Evolutionary conservation across 2,888 invertebrate genomes (phyloP).

Genomic region (Oligia latruncula): DNA sequence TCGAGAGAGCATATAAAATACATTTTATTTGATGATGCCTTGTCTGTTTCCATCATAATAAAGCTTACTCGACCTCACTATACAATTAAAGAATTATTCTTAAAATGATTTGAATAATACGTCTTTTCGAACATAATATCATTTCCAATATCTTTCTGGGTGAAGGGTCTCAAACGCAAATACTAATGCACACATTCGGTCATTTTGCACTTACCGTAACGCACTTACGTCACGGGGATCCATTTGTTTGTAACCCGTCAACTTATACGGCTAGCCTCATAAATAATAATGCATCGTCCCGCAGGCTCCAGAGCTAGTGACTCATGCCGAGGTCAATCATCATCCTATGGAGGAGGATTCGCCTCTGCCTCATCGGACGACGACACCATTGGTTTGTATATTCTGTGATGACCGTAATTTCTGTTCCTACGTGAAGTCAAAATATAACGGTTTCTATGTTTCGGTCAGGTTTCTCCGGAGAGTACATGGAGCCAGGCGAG

Average conservation of each 20-base stretch:
- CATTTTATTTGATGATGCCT: not conserved
- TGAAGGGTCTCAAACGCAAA: slow-evolving; percentile 51
- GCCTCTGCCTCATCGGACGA: slow-evolving; percentile 91
- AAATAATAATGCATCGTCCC: slow-evolving; percentile 21
- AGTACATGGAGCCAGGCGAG: slow-evolving; percentile 88
- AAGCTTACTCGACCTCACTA: slow-evolving; percentile 22
- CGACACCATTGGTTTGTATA: slow-evolving; percentile 87
- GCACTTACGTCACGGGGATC: slow-evolving; percentile 54
- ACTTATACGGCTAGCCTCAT: not conserved
- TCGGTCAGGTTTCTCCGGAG: slow-evolving; percentile 87
- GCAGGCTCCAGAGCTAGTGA: slow-evolving; percentile 88
- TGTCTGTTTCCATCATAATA: not conserved
- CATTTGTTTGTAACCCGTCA: slow-evolving; percentile 36
- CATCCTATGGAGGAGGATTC: slow-evolving; percentile 90
- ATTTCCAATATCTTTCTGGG: slow-evolving; percentile 38
- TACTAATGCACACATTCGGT: slow-evolving; percentile 48
- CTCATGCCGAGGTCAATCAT: slow-evolving; percentile 90
- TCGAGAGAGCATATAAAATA: slow-evolving; percentile 21
- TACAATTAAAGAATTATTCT: not conserved
- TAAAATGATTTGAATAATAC: no score
- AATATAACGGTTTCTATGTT: not conserved
- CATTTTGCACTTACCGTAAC: slow-evolving; percentile 56
- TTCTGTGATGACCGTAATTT: not conserved
- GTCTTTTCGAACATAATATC: slow-evolving; percentile 1
- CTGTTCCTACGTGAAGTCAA: not conserved